Base-by-base conservation (phyloP, 2,888 invertebrate genomes). In the Lordiphosa fenestrarum region DNA sequence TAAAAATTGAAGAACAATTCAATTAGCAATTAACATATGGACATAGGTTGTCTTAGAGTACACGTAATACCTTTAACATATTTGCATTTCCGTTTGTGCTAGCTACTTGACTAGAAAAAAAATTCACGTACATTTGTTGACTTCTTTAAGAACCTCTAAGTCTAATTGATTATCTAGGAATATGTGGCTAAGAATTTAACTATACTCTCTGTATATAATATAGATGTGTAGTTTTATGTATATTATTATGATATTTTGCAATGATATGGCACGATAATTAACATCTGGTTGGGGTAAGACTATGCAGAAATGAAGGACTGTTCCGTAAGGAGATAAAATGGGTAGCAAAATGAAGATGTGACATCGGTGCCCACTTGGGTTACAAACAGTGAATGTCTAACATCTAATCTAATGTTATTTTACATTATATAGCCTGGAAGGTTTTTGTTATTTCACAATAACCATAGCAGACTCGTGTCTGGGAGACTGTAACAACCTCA, bases 221-320 rank as follows among this genome's bases (percentile, higher is more conserved):
- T 35, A 6, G 5, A 25, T 49, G 12, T 39, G 12, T 49, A 25
- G 35, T 21, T 19, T 48, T 53, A 30, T 30, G 3, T 30, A 30
- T 12, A 25, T 15, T 66, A 64, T 77, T 53, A 71, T 75, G 73
- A 73, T 78, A 78, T 77, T 69, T 65, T 66, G 64, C 75, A 74
- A 69, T 83, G 83, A 80, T 83, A 83, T 80, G 83, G 80, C 80
- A 80, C 80, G 81, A 77, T 74, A 55, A 53, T 64, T 68, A 44
- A 40, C 25, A 48, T 54, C 19, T 25, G 12, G 6, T 12, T 30
- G 9, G 30, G 9, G 23, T 5, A 23, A 23, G 23, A 23, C 4
- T 23, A 23, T 23, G 23, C 19, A 3, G 39, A 39, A 7, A 15
- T 30, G 9, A 30, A 30, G 7, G 7, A 25, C 25, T 25, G 25